Evolutionary conservation across 2,888 invertebrate genomes (phyloP).

Genomic region (Macrophya alboannulata): DNA sequence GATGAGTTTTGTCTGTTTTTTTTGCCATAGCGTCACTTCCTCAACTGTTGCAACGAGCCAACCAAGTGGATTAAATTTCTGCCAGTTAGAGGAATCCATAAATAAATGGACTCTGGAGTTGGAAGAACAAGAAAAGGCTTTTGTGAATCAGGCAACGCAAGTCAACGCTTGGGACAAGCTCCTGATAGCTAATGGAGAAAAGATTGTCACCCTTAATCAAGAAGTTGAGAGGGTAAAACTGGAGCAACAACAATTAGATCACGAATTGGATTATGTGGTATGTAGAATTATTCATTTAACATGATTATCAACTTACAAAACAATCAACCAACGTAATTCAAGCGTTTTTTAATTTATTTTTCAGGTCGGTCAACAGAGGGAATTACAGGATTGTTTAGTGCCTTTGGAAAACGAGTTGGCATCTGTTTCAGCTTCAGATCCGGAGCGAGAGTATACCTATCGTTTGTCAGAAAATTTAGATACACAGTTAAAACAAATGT

Average conservation of each 20-base stretch:
- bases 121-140: conserved; percentile 95
- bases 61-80: conserved; percentile 86
- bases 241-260: conserved; percentile 94
- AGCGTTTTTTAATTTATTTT: conserved; percentile 53
- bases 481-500: conserved; percentile 96
- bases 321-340: not conserved
- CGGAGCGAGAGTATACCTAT: conserved; percentile 96
- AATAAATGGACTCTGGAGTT: conserved; percentile 97
- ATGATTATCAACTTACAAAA: not conserved
- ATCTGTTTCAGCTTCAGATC: conserved; percentile 88
- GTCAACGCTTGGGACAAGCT: conserved; percentile 97
- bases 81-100: conserved; percentile 94
- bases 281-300: conserved; percentile 51
- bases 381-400: conserved; percentile 92
- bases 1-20: conserved; percentile 46
- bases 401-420: conserved; percentile 92
- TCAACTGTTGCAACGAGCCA: conserved; percentile 72
- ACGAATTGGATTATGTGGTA: conserved; percentile 95
- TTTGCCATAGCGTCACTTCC: conserved; percentile 72
- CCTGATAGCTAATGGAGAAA: conserved; percentile 95
- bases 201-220: conserved; percentile 93
- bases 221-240: conserved; percentile 94
- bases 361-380: conserved; percentile 92
- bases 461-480: conserved; percentile 94
- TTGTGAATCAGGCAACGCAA: conserved; percentile 96